Conservation (phyloP, 2,113 vertebrate species). For the Aythya baeri region DNA sequence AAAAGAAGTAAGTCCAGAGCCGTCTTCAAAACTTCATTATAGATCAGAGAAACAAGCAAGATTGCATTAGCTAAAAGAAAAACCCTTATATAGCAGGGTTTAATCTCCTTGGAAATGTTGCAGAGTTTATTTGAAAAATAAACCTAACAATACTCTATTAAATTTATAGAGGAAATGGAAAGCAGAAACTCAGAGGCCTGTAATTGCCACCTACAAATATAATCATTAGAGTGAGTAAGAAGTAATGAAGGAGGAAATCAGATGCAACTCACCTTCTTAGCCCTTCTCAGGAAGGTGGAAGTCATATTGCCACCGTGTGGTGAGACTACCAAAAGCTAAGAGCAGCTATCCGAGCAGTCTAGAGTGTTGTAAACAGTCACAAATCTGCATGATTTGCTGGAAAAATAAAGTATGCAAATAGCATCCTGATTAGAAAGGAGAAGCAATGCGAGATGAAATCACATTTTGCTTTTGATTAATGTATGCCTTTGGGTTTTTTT, state of each 20-base stretch:
- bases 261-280: background rate
- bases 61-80: slow-evolving; percentile 43
- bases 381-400: background rate
- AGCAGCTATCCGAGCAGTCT: background rate
- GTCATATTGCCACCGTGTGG: slow-evolving; percentile 63
- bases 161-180: slow-evolving; percentile 44
- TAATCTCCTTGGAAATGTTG: slow-evolving; percentile 37
- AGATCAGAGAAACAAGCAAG: background rate
- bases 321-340: background rate
- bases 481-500: background rate
- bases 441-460: background rate
- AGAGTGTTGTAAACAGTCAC: background rate
- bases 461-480: slow-evolving; percentile 20
- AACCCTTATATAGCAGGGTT: background rate
- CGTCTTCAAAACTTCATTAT: slow-evolving; percentile 40
- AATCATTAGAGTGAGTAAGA: background rate
- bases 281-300: background rate
- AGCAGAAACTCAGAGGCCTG: slow-evolving; percentile 4
- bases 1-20: background rate
- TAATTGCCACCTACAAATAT: slow-evolving; percentile 50
- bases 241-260: slow-evolving; percentile 7
- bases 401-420: background rate
- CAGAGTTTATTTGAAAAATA: slow-evolving; percentile 60
- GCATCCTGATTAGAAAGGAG: slow-evolving; percentile 7
- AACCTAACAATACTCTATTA: slow-evolving; percentile 43